phyloP scores from a whole-genome alignment of 2,113 vertebrate species.

The zebrafish (Danio rerio) region GRCz12tu NC_133197.1:31350501-31351000 shows the following conservation, averaged over 20 bases:
- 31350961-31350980: background rate
- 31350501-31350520: background rate
- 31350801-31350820: too few species aligned
- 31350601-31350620: background rate
- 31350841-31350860: too few species aligned
- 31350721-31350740: constrained; percentile 42
- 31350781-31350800: too few species aligned
- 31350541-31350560: background rate
- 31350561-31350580: background rate
- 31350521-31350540: background rate
- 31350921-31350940: background rate
- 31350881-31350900: too few species aligned
- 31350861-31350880: too few species aligned
- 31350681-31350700: constrained; percentile 37
- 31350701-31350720: background rate
- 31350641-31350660: background rate
- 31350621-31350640: background rate
- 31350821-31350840: too few species aligned
- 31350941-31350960: too few species aligned
- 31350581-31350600: background rate
- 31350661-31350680: constrained; percentile 31
- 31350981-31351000: background rate
- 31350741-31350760: background rate
- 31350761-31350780: too few species aligned
- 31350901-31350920: background rate